Evolutionary conservation across 2,888 invertebrate species (phyloP).

Genomic region (Drosophila ezoana): DNA sequence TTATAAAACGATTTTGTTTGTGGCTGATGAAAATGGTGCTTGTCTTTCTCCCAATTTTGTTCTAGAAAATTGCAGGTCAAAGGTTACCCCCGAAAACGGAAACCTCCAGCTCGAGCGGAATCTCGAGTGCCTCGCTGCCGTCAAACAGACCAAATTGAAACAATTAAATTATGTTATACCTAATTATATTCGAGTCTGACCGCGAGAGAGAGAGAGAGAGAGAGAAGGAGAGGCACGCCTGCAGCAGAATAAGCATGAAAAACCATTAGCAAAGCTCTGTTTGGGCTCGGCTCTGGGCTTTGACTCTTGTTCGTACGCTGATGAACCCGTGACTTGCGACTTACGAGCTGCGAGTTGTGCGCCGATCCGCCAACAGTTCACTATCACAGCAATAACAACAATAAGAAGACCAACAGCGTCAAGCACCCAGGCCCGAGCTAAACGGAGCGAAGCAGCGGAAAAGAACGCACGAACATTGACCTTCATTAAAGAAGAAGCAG

Average conservation of each 20-base stretch:
- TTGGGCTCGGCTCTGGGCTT: conserved; percentile 40
- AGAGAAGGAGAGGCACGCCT: conserved; percentile 37
- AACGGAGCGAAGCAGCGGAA: conserved; percentile 52
- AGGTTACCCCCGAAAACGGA: conserved; percentile 36
- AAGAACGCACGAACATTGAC: conserved; percentile 80
- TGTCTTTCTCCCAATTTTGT: not conserved
- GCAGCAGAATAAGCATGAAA: conserved; percentile 46
- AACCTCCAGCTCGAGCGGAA: conserved; percentile 12
- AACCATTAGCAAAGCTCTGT: conserved; percentile 55
- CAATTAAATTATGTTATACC: conserved; percentile 70
- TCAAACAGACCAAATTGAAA: conserved; percentile 55
- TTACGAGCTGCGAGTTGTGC: conserved; percentile 4
- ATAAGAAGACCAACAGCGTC: conserved; percentile 31
- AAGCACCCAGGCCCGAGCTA: conserved; percentile 31
- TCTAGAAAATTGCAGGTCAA: conserved; percentile 26
- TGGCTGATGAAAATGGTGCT: not conserved
- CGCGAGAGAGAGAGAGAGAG: conserved; percentile 4
- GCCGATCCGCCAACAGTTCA: conserved; percentile 49
- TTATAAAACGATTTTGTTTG: too few relatives aligned
- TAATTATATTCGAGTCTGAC: conserved; percentile 47
- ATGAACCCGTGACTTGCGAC: conserved; percentile 47
- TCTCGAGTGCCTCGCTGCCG: conserved; percentile 38
- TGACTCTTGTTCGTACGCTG: conserved; percentile 41
- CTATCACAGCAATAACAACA: conserved; percentile 33
- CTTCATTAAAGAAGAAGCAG: conserved; percentile 75